phyloP scores from a whole-genome alignment of 2,797 vertebrate species.

The Rhabdophis nuchalis region DNA sequence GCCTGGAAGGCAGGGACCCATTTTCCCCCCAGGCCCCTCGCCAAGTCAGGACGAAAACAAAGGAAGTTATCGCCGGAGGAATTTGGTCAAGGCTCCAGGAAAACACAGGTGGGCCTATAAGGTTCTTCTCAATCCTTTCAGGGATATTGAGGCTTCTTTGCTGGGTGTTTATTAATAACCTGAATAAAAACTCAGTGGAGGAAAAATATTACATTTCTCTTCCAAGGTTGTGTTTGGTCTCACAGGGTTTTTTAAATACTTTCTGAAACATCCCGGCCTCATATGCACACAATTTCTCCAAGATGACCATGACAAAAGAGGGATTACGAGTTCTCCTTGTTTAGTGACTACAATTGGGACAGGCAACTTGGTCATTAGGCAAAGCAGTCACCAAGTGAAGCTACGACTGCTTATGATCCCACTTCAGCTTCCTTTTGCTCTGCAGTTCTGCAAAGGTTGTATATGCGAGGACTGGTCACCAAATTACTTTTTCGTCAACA shows the following conservation, averaged over 20 bases:
- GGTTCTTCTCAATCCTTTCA: constrained; percentile 21
- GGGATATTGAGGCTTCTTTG: constrained; percentile 22
- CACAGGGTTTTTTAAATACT: not conserved
- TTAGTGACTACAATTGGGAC: not conserved
- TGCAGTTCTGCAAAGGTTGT: not conserved
- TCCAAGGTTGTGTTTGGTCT: not conserved
- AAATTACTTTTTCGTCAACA: not conserved
- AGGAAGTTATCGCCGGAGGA: constrained; percentile 32
- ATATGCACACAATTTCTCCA: not conserved
- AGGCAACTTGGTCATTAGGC: no score
- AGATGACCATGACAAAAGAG: not conserved
- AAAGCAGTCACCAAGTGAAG: not conserved
- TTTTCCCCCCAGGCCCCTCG: constrained; percentile 26
- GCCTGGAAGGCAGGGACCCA: constrained; percentile 41
- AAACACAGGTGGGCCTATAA: constrained; percentile 43
- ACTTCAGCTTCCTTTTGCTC: not conserved
- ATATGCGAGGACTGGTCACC: not conserved
- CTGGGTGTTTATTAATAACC: not conserved
- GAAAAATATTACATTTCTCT: not conserved
- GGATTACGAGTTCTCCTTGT: not conserved
- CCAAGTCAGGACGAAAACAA: constrained; percentile 18
- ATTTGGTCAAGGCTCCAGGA: constrained; percentile 48
- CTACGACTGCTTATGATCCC: no score
- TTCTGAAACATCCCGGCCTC: not conserved
- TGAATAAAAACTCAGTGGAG: not conserved